Conservation (phyloP, 2,888 invertebrate species). For the Epirrhoe alternata region DNA sequence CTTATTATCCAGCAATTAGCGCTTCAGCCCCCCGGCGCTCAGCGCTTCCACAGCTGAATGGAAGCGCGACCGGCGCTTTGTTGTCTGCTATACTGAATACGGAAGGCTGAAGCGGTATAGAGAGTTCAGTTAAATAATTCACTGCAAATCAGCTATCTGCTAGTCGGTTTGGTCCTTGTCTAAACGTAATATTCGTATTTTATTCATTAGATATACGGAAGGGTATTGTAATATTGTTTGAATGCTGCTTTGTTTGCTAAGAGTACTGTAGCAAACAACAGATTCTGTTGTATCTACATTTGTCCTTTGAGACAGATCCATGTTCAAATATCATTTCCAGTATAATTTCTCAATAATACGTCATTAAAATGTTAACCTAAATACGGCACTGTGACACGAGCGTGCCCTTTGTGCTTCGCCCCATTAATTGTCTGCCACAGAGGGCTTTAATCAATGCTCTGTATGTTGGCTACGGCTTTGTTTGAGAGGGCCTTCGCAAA, state of each 20-base stretch:
- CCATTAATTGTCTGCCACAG: constrained; percentile 51
- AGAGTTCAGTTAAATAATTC: constrained; percentile 6
- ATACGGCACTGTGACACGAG: constrained; percentile 47
- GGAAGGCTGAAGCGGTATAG: constrained; percentile 10
- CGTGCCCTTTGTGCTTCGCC: constrained; percentile 56
- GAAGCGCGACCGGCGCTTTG: constrained; percentile 46
- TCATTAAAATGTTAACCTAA: constrained; percentile 43
- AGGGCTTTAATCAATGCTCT: constrained; percentile 50
- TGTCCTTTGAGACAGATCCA: not conserved
- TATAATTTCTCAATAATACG: not conserved
- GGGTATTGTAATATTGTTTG: constrained; percentile 1
- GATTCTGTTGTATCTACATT: not conserved
- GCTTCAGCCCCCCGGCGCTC: constrained; percentile 47
- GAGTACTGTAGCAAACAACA: not conserved
- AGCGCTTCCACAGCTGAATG: constrained; percentile 48
- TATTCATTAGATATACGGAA: not conserved
- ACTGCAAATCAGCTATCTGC: not conserved
- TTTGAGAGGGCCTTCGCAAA: constrained; percentile 35
- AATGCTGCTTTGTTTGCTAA: not conserved
- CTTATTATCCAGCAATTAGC: constrained; percentile 58
- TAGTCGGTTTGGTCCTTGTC: not conserved
- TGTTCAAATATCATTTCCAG: not conserved
- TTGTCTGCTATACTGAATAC: constrained; percentile 22
- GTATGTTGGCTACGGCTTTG: constrained; percentile 38
- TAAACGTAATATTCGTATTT: not conserved